Base-by-base conservation (phyloP, 2,888 invertebrate genomes). In the Sinhomidia bicolor region DNA sequence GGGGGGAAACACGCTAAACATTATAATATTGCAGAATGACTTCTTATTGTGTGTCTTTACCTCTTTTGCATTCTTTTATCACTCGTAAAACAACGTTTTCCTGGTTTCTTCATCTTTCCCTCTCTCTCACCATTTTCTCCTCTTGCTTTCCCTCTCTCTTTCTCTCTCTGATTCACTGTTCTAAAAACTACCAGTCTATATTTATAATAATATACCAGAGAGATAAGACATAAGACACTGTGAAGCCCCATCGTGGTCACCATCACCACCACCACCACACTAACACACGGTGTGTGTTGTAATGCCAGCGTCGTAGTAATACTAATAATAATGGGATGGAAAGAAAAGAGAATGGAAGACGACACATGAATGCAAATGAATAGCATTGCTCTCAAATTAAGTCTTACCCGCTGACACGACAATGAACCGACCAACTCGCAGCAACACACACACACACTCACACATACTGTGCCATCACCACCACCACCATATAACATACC, bases 281-380 rank as follows among this genome's bases (percentile, higher is more conserved):
- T n/a, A n/a, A n/a, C n/a, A n/a, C n/a, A n/a, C n/a, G n/a, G n/a
- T n/a, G n/a, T n/a, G n/a, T n/a, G 47, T 60, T 65, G 51, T 41
- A 51, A 81, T 82, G 44, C 41, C 41, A n/a, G 54, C 57, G 57
- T 87, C 65, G 83, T 88, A 71, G 20, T 81, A 78, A 83, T 88
- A 60, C 76, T 82, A 88, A 88, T 76, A 88, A 88, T 82, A 83
- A 78, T 83, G 62, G 47, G 47, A 76, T 74, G 83, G 57, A 26
- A 82, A 51, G 60, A 57, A 62, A 78, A 74, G 80, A 36, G 71
- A 83, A 83, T 84, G 80, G 85, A 51, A 82, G 88, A 80, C 88
- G 86, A 81, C 79, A 68, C 88, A 86, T 90, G 90, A 88, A 90
- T 90, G 86, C 90, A 90, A 90, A 90, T 90, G 90, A 90, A 86